Base-by-base conservation (phyloP, 2,797 vertebrate genomes). In the Lacerta bilineata region DNA sequence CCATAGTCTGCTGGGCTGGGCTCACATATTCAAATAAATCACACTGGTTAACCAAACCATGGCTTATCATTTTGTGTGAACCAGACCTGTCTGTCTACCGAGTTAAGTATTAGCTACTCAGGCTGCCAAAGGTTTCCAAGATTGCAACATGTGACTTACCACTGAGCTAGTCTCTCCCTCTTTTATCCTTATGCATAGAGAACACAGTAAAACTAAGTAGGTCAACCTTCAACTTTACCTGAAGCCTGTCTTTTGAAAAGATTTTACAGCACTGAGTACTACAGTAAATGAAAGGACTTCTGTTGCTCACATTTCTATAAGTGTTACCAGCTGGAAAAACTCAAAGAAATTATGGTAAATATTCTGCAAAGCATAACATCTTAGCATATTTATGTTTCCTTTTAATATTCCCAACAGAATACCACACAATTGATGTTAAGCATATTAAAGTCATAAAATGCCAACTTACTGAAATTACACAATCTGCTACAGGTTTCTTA, bases 401-500 rank as follows among this genome's bases (percentile, higher is more conserved):
- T 75, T 75, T 55, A 33, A 69, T 76, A 20, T 7, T 23, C 36
- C 46, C 43, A 55, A 43, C 6, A 15, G 39, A 29, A 29, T 64
- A 81, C 72, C 50, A 80, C 13, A 17, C 23, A 64, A 59, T 29
- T 80, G 71, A 10, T 50, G 15, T 61, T n/a, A 76, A 68, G 23
- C 66, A 76, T 18, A 18, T 80, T 41, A 64, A 61, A 27, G 36
- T n/a, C 2, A 81, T 74, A 36, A 39, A 74, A 76, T 41, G 15
- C 17, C 4, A 82, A 95, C 97, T 96, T 94, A 97, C 97, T 27
- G 97, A 97, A 94, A 97, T 97, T 64, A 97, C 97, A 41, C 97
- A 97, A 91, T 97, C 97, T 0, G 97, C 96, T 85, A 97, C 97
- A 27, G 97, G 97, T 80, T 97, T 97, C 95, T 97, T 97, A 91